Base-by-base conservation (phyloP, 2,888 invertebrate genomes). In the Brenthis hecate region DNA sequence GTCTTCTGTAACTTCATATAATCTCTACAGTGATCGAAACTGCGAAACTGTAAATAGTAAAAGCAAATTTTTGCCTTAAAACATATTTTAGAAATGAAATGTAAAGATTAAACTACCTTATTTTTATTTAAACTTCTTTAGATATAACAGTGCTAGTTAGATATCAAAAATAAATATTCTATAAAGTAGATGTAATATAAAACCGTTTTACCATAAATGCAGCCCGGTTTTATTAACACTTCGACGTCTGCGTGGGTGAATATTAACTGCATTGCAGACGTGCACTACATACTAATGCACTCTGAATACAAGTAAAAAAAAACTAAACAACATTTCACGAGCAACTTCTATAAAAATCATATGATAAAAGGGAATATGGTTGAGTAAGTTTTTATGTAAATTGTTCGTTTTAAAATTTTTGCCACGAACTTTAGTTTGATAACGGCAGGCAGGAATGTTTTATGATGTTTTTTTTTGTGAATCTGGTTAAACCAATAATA, bases 221-320 rank as follows among this genome's bases (percentile, higher is more conserved):
- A 48, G 48, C 47, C 28, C 48, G 56, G 56, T 61, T 65, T 65
- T 64, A 68, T 65, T 69, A 61, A 65, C 50, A 61, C 54, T 57
- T 60, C 23, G 13, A 58, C 32, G 55, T 58, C 43, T 60, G 51
- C 16, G 50, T 28, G 63, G 61, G 54, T 53, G 55, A 56, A 69
- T 65, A 69, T 65, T 69, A 69, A 56, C 60, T 65, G 65, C 69
- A 69, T 65, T 69, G 69, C 69, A 69, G 69, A 69, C 69, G 65
- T 65, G 69, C 60, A 65, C 65, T 65, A 65, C 69, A 60, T 69
- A 58, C 60, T 61, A 65, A 65, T 56, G 65, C 56, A 48, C 64
- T 69, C 55, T 56, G 68, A 65, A 65, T 56, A 61, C 43, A 51
- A 56, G 28, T 65, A 56, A 54, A 4, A 65, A 68, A 69, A 69